Base-by-base conservation (phyloP, 2,113 vertebrate genomes). In the Alosa alosa region DNA sequence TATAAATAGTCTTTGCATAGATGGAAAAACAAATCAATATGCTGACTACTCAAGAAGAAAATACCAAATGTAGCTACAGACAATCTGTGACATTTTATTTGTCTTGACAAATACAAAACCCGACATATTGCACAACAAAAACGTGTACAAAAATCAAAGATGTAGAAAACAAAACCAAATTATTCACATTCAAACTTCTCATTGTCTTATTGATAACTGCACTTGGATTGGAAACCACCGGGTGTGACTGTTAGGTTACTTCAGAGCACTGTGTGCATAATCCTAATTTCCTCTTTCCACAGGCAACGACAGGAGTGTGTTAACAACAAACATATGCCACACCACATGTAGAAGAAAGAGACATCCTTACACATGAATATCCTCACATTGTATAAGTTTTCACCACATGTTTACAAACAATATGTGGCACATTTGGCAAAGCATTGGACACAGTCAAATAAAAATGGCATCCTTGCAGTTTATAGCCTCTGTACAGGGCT, bases 391-490 rank as follows among this genome's bases (percentile, higher is more conserved):
- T 39, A 78, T 39, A 36, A 39, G 2, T 83, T 85, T 81, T 85
- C 83, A 78, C 41, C 52, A 68, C 75, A 47, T 86, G 68, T 84
- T 50, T 87, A 87, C 75, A 87, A 90, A 86, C 57, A 20, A 64
- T 87, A 88, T 83, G 82, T 88, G 89, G 86, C 86, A 87, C 68
- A 85, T 90, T 89, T 90, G 86, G 88, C 85, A 90, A 82, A 89
- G 60, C 84, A 87, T 84, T 78, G 64, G 64, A 72, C 64, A 72
- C 72, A 78, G 72, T 39, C 72, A 78, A 39, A 15, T 78, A 78
- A 78, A 44, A 78, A 41, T 3, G 2, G 72, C 72, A 39, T 15
- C 11, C 31, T 78, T 78, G 31, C 72, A 78, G 72, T 39, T 78
- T 15, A 52, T 4, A 36, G 31, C 25, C 64, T 72, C 25, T 72